Conservation (phyloP, 2,888 invertebrate genomes). For the Agapetus fuscipes region DNA sequence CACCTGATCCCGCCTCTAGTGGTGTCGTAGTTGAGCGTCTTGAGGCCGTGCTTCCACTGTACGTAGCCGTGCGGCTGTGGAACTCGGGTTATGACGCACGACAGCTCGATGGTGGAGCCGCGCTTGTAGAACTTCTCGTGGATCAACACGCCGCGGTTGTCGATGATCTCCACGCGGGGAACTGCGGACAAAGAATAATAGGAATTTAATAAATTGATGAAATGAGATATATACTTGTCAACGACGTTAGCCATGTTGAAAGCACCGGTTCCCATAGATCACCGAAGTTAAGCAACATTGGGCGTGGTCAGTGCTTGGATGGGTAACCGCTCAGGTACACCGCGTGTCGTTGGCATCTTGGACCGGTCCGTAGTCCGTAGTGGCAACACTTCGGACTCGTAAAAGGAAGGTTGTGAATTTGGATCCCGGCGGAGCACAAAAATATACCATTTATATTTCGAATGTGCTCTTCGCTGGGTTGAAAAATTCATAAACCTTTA, state of each 20-base stretch:
- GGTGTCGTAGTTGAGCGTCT: conserved; percentile 56
- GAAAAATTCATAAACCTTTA: too few relatives aligned
- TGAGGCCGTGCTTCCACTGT: conserved; percentile 56
- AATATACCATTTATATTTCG: too few relatives aligned
- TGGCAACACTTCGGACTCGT: too few relatives aligned
- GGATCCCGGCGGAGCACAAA: too few relatives aligned
- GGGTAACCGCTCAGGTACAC: too few relatives aligned
- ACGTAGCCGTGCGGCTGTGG: conserved; percentile 56
- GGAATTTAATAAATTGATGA: background rate
- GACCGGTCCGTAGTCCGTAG: too few relatives aligned
- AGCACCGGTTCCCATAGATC: too few relatives aligned
- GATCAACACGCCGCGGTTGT: conserved; percentile 53
- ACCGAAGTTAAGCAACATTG: too few relatives aligned
- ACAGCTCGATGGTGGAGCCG: conserved; percentile 59
- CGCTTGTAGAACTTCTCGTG: conserved; percentile 60
- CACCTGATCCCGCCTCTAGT: conserved; percentile 60
- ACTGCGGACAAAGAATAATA: conserved; percentile 37
- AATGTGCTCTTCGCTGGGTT: too few relatives aligned
- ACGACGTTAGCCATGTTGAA: background rate
- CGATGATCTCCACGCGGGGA: conserved; percentile 58
- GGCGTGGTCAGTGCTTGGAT: too few relatives aligned
- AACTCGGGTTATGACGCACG: conserved; percentile 59
- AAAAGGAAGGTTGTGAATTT: too few relatives aligned
- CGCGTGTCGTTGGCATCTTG: too few relatives aligned
- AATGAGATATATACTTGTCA: background rate